Base-by-base conservation (phyloP, 1,140 invertebrate species). In the Chironomus tepperi region DNA sequence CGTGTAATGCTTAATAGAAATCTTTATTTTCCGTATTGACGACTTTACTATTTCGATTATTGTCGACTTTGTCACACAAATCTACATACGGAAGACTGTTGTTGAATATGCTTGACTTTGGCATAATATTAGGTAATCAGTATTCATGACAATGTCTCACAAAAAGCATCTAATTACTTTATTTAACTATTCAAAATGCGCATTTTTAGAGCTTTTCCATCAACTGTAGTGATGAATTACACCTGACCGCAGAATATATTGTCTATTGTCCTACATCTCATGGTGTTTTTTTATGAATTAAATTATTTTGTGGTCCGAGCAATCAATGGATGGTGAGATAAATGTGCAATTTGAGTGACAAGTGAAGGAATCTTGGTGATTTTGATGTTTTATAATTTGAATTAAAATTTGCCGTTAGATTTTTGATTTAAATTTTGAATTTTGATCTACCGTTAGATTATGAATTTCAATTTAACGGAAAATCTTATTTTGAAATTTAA, bases 81-180 rank as follows among this genome's bases (percentile, higher is more conserved):
- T 57, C 47, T 34, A n/a, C 47, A 57, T n/a, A 57, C 47, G 47
- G 47, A 57, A 57, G 47, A 9, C 12, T 12, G 0, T 57, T 12
- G 12, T 57, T 57, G 47, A n/a, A n/a, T 57, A 57, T n/a, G 47
- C 5, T n/a, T 57, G 10, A 12, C 24, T 34, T 34, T 34, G 24
- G 24, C 1, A 34, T 34, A 34, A 57, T 57, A 47, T 10, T 47
- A 47, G 43, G 15, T 47, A 57, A 57, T 57, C 5, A n/a, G n/a
- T 57, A 57, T 57, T 57, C 47, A 57, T 57, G 47, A 15, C 12
- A 57, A 12, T 12, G 5, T n/a, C n/a, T n/a, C 12, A 57, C 47
- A 57, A 57, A 5, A 57, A 57, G 47, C 47, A 57, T 57, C 47
- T 57, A 57, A 57, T 57, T 57, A 57, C 47, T n/a, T 34, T 57